Percentiles rank a stretch among this genome's conserved stretches.
Conservation (phyloP, 2,113 vertebrate genomes). For the Oncorhynchus tshawytscha region DNA sequence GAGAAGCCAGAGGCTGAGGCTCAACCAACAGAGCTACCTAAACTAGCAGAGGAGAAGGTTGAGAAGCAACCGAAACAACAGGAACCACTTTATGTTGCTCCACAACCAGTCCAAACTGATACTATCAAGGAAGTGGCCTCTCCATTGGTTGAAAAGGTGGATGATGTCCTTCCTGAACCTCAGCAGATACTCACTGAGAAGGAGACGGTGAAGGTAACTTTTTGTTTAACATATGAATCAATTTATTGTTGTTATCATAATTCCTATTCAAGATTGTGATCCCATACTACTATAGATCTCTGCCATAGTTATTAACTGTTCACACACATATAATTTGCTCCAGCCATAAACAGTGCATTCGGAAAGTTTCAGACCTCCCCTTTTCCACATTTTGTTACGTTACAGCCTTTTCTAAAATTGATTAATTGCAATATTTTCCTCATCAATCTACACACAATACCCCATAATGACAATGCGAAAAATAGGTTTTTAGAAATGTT, state of each 20-base stretch:
- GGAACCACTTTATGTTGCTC: conserved; percentile 19
- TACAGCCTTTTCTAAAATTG: too few species aligned
- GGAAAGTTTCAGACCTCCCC: too few species aligned
- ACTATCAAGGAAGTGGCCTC: conserved; percentile 27
- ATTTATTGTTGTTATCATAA: neutral
- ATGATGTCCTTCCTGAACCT: conserved; percentile 20
- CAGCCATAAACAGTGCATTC: too few species aligned
- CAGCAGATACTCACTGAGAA: neutral
- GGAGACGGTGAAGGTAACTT: conserved; percentile 39
- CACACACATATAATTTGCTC: too few species aligned
- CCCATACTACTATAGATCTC: too few species aligned
- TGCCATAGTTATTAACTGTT: neutral
- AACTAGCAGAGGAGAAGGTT: conserved; percentile 32
- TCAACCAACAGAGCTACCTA: conserved; percentile 20
- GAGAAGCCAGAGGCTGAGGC: conserved; percentile 24
- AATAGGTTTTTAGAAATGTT: too few species aligned
- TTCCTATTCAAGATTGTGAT: neutral
- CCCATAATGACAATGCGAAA: too few species aligned
- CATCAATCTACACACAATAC: too few species aligned
- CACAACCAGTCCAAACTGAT: conserved; percentile 13
- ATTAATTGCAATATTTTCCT: too few species aligned
- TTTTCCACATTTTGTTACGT: too few species aligned
- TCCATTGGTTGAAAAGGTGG: conserved; percentile 35
- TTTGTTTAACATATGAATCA: neutral
- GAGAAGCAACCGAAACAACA: conserved; percentile 33